phyloP scores from a whole-genome alignment of 2,797 vertebrate species.

The Knipowitschia caucasica region DNA sequence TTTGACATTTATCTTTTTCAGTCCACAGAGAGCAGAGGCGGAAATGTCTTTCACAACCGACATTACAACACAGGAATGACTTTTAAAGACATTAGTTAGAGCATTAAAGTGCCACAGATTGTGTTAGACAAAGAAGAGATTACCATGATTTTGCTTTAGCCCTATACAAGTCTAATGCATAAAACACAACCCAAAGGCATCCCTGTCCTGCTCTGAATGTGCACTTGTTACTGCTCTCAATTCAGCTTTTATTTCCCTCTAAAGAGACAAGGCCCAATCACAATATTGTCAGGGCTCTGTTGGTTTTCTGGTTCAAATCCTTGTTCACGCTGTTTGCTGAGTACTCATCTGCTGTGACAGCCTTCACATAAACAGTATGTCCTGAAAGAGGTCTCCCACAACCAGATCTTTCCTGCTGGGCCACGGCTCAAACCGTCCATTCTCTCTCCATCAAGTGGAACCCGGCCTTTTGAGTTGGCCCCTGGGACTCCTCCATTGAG shows the following conservation, averaged over 20 bases:
- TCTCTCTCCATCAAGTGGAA: slow-evolving; percentile 97
- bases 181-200: slow-evolving; percentile 76
- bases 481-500: slow-evolving; percentile 91
- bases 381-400: slow-evolving; percentile 95
- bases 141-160: slow-evolving; percentile 75
- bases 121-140: slow-evolving; percentile 67
- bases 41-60: slow-evolving; percentile 56
- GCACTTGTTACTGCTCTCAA: slow-evolving; percentile 83
- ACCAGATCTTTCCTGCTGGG: slow-evolving; percentile 95
- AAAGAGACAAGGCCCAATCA: slow-evolving; percentile 85
- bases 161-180: slow-evolving; percentile 67
- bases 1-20: slow-evolving; percentile 33
- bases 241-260: slow-evolving; percentile 82
- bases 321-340: slow-evolving; percentile 99
- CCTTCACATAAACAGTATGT: slow-evolving; percentile 93
- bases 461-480: slow-evolving; percentile 90
- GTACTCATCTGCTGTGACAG: slow-evolving; percentile 98
- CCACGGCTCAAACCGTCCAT: slow-evolving; percentile 88
- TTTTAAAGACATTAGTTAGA: slow-evolving; percentile 52
- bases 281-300: slow-evolving; percentile 90
- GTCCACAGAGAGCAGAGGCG: slow-evolving; percentile 35
- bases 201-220: slow-evolving; percentile 74
- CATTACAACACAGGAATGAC: slow-evolving; percentile 55
- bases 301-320: slow-evolving; percentile 98
- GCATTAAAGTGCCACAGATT: slow-evolving; percentile 66